These are phyloP conservation scores for Muraenolepis orangiensis DNA, from an alignment of 2,797 vertebrate species.

Conservation along the genomic window DNA sequence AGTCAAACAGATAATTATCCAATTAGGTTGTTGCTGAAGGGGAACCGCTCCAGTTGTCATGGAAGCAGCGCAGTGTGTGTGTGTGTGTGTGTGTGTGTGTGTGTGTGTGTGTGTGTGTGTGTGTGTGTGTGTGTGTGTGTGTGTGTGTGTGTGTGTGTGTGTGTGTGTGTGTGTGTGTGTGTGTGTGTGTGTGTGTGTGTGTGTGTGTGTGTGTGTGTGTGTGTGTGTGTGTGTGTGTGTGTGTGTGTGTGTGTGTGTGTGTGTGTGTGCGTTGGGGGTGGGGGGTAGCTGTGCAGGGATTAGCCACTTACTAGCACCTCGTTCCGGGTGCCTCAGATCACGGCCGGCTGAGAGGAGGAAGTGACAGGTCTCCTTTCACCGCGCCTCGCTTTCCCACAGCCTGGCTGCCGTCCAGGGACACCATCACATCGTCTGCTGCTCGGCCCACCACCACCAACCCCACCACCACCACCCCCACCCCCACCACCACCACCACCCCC, in stretches of 20 bases:
- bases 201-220: no score
- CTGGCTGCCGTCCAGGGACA: conserved; percentile 57
- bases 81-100: no score
- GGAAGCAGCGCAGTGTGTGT: conserved; percentile 51
- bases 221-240: no score
- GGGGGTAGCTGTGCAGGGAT: conserved; percentile 59
- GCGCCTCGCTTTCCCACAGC: conserved; percentile 51
- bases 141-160: no score
- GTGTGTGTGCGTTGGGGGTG: no score
- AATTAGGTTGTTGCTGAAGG: conserved; percentile 65
- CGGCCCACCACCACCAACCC: conserved; percentile 23
- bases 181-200: no score
- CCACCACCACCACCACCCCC: conserved; percentile 56
- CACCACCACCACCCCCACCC: conserved; percentile 39
- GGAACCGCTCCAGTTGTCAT: conserved; percentile 62
- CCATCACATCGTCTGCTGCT: conserved; percentile 45
- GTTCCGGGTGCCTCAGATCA: conserved; percentile 68
- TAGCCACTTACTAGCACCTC: conserved; percentile 63
- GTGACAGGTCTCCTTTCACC: conserved; percentile 67
- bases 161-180: no score
- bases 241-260: no score
- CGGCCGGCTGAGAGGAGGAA: conserved; percentile 67
- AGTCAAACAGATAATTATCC: conserved; percentile 62
- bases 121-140: no score
- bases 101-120: no score